Base-by-base conservation (phyloP, 2,888 invertebrate genomes). In the Enoplolaimus lenunculus region DNA sequence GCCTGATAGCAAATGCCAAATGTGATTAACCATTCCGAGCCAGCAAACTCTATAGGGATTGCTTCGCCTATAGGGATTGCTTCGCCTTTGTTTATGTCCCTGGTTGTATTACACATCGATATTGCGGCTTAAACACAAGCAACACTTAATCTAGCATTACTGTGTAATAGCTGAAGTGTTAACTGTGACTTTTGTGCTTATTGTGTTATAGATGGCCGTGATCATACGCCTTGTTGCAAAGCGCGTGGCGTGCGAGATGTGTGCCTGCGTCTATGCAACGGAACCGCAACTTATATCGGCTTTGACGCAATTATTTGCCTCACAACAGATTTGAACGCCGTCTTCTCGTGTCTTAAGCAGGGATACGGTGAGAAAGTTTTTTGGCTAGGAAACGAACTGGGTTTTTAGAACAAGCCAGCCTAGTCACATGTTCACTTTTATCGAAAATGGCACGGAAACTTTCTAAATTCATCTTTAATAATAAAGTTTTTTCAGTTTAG, bases 231-330 rank as follows among this genome's bases (percentile, higher is more conserved):
- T 73, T 91, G 91, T 79, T 91, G 91, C 80, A 87, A 88, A 0
- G 87, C 88, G 29, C 87, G 87, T 82, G 88, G 88, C 65, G 90
- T 91, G 0, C 90, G 90, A 0, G 85, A 89, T 45, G 86, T 87
- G 75, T 91, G 91, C 80, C 82, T 91, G 74, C 89, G 90, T 78
- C 88, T 90, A 86, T 91, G 91, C 79, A 86, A 90, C 45, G 90
- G 90, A 0, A 89, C 89, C 71, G 84, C 88, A 0, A 86, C 89
- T 34, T 83, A 84, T 2, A 86, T 86, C 75, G 85, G 87, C 69
- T 85, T 85, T 75, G 73, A 76, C 68, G 71, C 75, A 1, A 74
- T 77, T 30, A 70, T 77, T 13, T 77, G 77, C 64, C 73, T 77
- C 31, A 76, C 74, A 67, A 69, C 76, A 16, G 77, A 77, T 68